Base-by-base conservation (phyloP, 2,888 invertebrate species). In the Dynastes grantii region DNA sequence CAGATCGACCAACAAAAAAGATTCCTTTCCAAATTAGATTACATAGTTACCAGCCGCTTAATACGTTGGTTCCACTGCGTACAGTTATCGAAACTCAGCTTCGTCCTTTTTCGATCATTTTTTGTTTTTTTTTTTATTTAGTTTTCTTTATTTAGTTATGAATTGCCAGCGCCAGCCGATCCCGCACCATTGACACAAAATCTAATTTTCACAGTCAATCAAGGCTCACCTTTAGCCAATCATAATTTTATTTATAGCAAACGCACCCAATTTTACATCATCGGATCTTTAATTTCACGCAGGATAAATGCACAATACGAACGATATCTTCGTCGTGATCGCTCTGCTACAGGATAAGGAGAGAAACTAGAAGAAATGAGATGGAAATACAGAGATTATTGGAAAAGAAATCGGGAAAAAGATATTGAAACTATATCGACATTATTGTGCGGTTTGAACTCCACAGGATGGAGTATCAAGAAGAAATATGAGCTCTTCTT, bases 351-450 rank as follows among this genome's bases (percentile, higher is more conserved):
- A 37, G 55, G 55, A 55, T n/a, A 55, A 77, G 37, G 68, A 64
- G 79, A 68, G 68, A 78, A 81, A 77, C 77, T 77, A 79, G 63
- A 78, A 76, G 77, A 78, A 76, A 73, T 75, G 80, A 73, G 76
- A 76, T 37, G 58, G 81, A 76, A 78, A 80, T 76, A 80, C 76
- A 78, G 78, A 70, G 78, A 81, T 73, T 76, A 76, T 37, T 37
- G 77, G 76, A 73, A 32, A 65, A 55, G 58, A 71, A 77, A 16
- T 73, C 76, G 76, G 77, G 68, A 79, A 78, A 78, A 80, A 79
- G 78, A 80, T 16, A 27, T 37, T 5, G 29, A 65, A 4, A 45
- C 40, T 58, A 22, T 58, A 58, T 58, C 55, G 55, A 58, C 5
- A 58, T 58, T 58, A 58, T 58, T 58, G 22, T 58, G 55, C 55